phyloP scores from a whole-genome alignment of 2,888 invertebrate genomes.

The Ophonus ardosiacus region DNA sequence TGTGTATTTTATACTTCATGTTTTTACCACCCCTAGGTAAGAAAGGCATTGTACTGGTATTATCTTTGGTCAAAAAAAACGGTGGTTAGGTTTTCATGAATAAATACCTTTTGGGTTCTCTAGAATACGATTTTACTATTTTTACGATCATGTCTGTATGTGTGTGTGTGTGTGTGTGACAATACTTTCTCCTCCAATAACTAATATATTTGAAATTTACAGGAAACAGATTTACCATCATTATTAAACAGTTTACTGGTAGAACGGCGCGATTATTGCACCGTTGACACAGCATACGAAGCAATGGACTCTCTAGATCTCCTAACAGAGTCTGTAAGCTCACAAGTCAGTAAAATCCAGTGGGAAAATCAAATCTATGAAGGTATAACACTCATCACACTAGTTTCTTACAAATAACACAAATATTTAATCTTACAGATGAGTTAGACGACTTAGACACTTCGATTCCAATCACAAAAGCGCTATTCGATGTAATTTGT shows the following conservation, averaged over 20 bases:
- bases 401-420: slow-evolving; percentile 17
- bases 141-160: no score
- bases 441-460: slow-evolving; percentile 77
- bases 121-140: no score
- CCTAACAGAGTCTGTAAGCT: slow-evolving; percentile 70
- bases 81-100: no score
- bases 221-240: slow-evolving; percentile 75
- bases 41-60: no score
- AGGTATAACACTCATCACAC: slow-evolving; percentile 64
- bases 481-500: slow-evolving; percentile 75
- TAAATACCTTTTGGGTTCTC: no score
- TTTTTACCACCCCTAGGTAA: no score
- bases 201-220: slow-evolving; percentile 2
- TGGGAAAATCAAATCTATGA: slow-evolving; percentile 66
- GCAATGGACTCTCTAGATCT: slow-evolving; percentile 80
- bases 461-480: slow-evolving; percentile 76
- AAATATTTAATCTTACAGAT: slow-evolving; percentile 71
- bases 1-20: no score
- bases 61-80: no score
- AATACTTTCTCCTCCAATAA: no score
- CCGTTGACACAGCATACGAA: slow-evolving; percentile 80
- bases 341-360: slow-evolving; percentile 67
- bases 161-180: no score
- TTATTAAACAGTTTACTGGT: slow-evolving; percentile 78
- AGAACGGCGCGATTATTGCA: slow-evolving; percentile 79